Evolutionary conservation across 2,888 invertebrate species (phyloP), one percentile per base, ranked within the genome.

Genomic region (Vanessa cardui): DNA sequence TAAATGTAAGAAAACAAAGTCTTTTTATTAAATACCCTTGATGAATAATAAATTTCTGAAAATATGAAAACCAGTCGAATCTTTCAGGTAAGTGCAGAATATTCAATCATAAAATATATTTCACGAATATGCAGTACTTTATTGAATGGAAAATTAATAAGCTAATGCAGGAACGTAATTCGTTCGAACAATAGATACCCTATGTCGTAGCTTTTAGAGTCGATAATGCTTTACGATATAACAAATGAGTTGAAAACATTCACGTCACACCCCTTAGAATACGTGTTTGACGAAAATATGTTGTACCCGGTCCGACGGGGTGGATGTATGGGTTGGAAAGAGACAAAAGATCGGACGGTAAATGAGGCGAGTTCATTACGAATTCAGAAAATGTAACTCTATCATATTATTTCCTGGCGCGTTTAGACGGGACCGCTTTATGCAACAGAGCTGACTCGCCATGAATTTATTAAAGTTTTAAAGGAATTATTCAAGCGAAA

Each of bases 311-410:
- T 82, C 76, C 69, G 47, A 64, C 77, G n/a, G 69, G 69, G 6
- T 54, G 18, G 4, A 9, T 12, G 8, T n/a, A 6, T 63, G n/a
- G 67, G 62, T 68, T 56, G 73, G 59, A 81, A 60, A 45, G 78
- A 69, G 77, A 78, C 73, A 47, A 66, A 67, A 72, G 69, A 71
- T 47, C 44, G 68, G 69, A 66, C 63, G 67, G 74, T 73, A 83
- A 83, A 86, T 83, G 83, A 88, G 82, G 75, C 74, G 73, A 81
- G 84, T 87, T 89, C 86, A 88, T 89, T 88, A 88, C 79, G 79
- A 84, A 88, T 89, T 87, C 88, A 82, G 82, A 84, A 87, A 87
- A 89, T 87, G 85, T 85, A 88, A 87, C 83, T 86, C 85, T 83
- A 89, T 89, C 85, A 88, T 85, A 85, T 84, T 84, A 80, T 82